Evolutionary conservation across 2,888 invertebrate species (phyloP).

Genomic region (Callinectes sapidus): DNA sequence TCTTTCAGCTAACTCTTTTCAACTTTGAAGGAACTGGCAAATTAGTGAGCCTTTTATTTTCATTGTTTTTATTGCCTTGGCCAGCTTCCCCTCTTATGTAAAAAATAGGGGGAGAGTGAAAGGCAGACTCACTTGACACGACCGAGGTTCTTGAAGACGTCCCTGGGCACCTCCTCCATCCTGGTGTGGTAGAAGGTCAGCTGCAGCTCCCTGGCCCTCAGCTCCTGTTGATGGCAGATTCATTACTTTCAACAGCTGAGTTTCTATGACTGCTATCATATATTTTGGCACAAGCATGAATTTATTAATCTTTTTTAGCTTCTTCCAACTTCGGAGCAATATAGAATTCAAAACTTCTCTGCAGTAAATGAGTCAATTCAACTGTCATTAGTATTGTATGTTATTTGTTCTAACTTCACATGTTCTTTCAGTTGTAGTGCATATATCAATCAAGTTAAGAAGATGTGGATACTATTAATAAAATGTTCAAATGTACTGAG

Average conservation of each 20-base stretch:
- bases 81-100: no score
- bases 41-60: no score
- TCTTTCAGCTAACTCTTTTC: no score
- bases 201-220: conserved; percentile 65
- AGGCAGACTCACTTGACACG: conserved; percentile 60
- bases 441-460: no score
- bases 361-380: no score
- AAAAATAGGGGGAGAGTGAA: not conserved
- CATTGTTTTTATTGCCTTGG: no score
- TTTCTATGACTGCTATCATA: not conserved
- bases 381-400: not conserved
- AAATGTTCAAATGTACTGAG: no score
- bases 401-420: not conserved
- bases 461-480: no score
- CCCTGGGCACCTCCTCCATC: conserved; percentile 63
- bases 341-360: no score
- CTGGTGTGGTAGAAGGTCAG: conserved; percentile 68
- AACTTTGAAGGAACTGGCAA: no score
- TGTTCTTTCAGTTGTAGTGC: no score
- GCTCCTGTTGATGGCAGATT: conserved; percentile 47
- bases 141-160: conserved; percentile 70
- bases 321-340: not conserved
- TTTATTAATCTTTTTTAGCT: not conserved
- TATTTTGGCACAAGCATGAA: not conserved
- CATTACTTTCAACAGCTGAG: not conserved